Conservation (phyloP, 1,140 invertebrate species). For the Epicauta chinensis region DNA sequence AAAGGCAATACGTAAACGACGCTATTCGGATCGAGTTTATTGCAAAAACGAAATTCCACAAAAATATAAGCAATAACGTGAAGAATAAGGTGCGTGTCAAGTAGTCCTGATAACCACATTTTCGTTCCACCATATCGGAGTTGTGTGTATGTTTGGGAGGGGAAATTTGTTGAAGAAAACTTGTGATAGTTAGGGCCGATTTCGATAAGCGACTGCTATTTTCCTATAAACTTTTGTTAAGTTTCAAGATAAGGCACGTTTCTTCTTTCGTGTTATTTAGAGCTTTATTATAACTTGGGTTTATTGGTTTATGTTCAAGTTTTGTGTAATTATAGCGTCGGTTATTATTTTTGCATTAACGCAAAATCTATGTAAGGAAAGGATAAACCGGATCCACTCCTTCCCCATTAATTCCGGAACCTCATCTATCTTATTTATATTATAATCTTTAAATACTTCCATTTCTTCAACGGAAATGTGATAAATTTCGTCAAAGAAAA, state of each 20-base stretch:
- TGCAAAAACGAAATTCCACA: no score
- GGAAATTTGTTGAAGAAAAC: neutral
- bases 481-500: no score
- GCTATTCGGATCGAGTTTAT: neutral
- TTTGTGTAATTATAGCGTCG: constrained; percentile 8
- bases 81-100: constrained; percentile 19
- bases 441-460: no score
- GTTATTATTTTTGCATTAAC: constrained; percentile 1
- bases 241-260: constrained; percentile 15
- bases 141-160: neutral
- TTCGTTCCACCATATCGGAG: constrained; percentile 8
- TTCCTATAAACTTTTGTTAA: neutral
- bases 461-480: neutral
- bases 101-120: constrained; percentile 22
- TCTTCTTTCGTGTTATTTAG: constrained; percentile 7
- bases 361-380: no score
- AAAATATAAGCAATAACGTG: constrained; percentile 20
- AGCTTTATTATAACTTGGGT: constrained; percentile 7
- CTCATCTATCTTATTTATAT: no score
- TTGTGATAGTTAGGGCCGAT: neutral
- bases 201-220: neutral
- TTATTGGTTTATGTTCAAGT: constrained; percentile 9
- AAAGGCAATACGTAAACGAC: neutral
- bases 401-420: no score
- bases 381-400: no score